Conservation (phyloP, 1,140 invertebrate species). For the Eupeodes corollae region DNA sequence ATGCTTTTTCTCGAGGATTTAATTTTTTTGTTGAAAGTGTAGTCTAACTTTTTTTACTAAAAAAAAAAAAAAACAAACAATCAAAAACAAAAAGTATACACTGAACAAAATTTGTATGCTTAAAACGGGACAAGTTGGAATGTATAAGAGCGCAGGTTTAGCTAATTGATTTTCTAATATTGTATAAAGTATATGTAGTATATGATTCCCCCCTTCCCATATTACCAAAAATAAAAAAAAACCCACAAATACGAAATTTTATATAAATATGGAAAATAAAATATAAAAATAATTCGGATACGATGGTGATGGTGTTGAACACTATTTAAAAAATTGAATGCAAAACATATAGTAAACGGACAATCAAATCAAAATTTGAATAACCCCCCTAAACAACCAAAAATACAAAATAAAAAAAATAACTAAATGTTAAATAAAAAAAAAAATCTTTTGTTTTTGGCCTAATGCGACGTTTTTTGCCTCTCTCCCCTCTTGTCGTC, state of each 20-base stretch:
- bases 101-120: background rate
- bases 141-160: background rate
- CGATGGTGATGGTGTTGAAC: constrained; percentile 8
- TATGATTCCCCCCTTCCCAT: background rate
- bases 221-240: background rate
- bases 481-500: constrained; percentile 36
- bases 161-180: background rate
- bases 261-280: too few relatives aligned
- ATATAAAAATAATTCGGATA: background rate
- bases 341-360: constrained; percentile 10
- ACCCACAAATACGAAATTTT: background rate
- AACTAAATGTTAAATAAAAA: constrained; percentile 6
- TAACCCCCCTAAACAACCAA: constrained; percentile 11
- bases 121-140: background rate
- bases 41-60: background rate
- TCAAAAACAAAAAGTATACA: background rate
- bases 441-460: constrained; percentile 29
- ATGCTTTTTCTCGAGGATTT: background rate
- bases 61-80: too few relatives aligned
- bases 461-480: constrained; percentile 38
- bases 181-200: background rate
- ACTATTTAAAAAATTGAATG: background rate
- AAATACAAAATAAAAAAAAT: constrained; percentile 7
- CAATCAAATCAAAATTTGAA: constrained; percentile 15
- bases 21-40: background rate